A percentile compares a stretch with the other conserved stretches of the same genome.
Conservation (phyloP, 2,797 vertebrate genomes). For the Hippocampus kuda region DNA sequence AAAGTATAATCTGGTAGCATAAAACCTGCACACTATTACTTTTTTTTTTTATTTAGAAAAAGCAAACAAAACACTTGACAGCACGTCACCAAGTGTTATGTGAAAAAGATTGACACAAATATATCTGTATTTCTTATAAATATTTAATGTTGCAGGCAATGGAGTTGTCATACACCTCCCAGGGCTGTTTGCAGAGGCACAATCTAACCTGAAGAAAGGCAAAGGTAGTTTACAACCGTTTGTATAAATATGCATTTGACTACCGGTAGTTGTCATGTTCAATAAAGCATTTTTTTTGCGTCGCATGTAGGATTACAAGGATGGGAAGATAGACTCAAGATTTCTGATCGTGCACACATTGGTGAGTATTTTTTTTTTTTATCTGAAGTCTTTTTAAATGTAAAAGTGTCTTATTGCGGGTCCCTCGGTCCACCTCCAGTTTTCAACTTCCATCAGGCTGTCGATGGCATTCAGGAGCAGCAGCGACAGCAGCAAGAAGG, state of each 20-base stretch:
- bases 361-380: slow-evolving; percentile 47
- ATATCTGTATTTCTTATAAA: neutral
- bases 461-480: slow-evolving; percentile 74
- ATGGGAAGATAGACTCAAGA: slow-evolving; percentile 73
- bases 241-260: neutral
- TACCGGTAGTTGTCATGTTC: neutral
- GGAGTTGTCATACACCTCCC: slow-evolving; percentile 76
- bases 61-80: too few species aligned
- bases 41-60: too few species aligned
- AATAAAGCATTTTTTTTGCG: neutral
- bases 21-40: too few species aligned
- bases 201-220: slow-evolving; percentile 71
- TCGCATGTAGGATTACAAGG: slow-evolving; percentile 63
- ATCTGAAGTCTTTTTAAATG: neutral
- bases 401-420: neutral
- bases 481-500: slow-evolving; percentile 73
- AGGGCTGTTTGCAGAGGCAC: slow-evolving; percentile 74
- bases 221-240: slow-evolving; percentile 54
- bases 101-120: too few species aligned
- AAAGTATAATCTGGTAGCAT: too few species aligned
- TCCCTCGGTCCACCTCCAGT: slow-evolving; percentile 47
- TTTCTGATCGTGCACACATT: slow-evolving; percentile 76
- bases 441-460: slow-evolving; percentile 78
- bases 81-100: too few species aligned
- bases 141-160: slow-evolving; percentile 57